Conservation (phyloP, 2,888 invertebrate genomes). For the Embidobia sp. region DNA sequence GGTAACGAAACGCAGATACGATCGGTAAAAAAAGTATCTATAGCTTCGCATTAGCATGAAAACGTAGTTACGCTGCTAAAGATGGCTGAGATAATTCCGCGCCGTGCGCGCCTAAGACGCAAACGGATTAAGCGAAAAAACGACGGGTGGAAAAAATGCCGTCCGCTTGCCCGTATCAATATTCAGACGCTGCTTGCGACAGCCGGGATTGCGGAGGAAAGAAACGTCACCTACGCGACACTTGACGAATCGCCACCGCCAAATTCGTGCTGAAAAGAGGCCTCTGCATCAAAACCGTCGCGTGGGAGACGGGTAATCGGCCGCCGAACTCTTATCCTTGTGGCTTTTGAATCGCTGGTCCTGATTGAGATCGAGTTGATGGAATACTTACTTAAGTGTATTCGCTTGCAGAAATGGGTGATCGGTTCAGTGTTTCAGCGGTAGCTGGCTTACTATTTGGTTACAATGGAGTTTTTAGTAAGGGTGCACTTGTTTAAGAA, state of each 20-base stretch:
- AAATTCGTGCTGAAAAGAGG: neutral
- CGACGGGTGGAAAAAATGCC: neutral
- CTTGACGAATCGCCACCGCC: constrained; percentile 4
- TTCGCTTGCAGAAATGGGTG: too few relatives aligned
- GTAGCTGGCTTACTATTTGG: too few relatives aligned
- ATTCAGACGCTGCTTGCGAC: constrained; percentile 28
- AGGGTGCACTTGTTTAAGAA: too few relatives aligned
- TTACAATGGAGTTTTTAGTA: too few relatives aligned
- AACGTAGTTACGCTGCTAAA: constrained; percentile 41
- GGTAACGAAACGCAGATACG: constrained; percentile 46
- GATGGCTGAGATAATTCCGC: constrained; percentile 42
- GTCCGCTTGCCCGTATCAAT: constrained; percentile 23
- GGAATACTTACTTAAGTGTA: too few relatives aligned
- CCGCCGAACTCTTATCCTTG: neutral
- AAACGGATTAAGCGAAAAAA: constrained; percentile 1
- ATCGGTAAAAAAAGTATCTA: constrained; percentile 44
- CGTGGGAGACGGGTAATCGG: constrained; percentile 5
- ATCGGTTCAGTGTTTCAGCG: too few relatives aligned
- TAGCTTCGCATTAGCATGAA: constrained; percentile 54
- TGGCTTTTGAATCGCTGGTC: neutral
- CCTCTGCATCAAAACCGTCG: too few relatives aligned
- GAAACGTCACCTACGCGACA: neutral
- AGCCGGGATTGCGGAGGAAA: neutral
- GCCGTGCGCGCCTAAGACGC: neutral
- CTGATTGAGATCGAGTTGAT: neutral